phyloP scores from a whole-genome alignment of 2,888 invertebrate genomes.

The Andrena minutula region DNA sequence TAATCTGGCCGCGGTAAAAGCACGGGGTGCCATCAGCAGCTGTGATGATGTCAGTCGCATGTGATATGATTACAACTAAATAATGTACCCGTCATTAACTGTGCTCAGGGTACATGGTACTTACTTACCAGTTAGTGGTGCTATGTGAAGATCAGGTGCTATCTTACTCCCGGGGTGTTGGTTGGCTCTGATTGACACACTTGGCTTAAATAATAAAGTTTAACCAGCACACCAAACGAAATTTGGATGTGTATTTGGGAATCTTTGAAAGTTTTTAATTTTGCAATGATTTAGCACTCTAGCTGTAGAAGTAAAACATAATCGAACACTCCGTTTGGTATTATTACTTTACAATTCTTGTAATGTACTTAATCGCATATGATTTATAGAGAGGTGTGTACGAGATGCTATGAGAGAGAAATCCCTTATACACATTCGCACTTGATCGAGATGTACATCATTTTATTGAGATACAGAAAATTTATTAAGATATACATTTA shows the following conservation, averaged over 20 bases:
- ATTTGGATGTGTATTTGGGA: constrained; percentile 62
- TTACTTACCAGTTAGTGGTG: constrained; percentile 72
- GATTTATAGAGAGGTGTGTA: constrained; percentile 17
- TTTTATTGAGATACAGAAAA: constrained; percentile 60
- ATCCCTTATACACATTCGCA: constrained; percentile 65
- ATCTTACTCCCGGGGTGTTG: constrained; percentile 79
- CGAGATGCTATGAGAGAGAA: constrained; percentile 36
- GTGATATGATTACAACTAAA: constrained; percentile 81
- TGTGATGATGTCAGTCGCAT: constrained; percentile 81
- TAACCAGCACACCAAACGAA: constrained; percentile 69
- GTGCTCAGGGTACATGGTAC: constrained; percentile 73
- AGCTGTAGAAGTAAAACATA: not conserved
- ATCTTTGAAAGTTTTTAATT: constrained; percentile 29
- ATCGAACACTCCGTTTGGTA: constrained; percentile 3
- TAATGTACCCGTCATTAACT: constrained; percentile 76
- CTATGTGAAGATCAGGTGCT: constrained; percentile 74
- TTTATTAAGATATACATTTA: constrained; percentile 70
- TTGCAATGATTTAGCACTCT: constrained; percentile 6
- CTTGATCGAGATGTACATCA: constrained; percentile 63
- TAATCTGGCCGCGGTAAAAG: constrained; percentile 79
- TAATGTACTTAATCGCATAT: constrained; percentile 1
- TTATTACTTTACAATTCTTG: constrained; percentile 5
- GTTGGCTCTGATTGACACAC: constrained; percentile 79
- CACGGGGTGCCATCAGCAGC: constrained; percentile 78
- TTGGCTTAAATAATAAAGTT: constrained; percentile 76